Evolutionary conservation across 2,888 invertebrate genomes (phyloP).

Genomic region (Laothoe populi): DNA sequence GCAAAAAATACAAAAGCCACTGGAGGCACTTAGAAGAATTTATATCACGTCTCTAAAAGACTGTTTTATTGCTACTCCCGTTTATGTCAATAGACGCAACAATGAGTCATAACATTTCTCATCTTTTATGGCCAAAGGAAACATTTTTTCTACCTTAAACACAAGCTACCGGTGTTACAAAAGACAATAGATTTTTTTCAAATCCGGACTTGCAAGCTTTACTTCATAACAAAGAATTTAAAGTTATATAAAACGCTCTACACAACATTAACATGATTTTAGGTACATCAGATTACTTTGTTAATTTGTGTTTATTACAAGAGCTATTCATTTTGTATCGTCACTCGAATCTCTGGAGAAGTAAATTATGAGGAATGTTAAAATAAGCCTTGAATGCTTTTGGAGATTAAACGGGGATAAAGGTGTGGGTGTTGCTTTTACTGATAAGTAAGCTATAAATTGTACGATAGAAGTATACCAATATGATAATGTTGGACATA

Average conservation of each 20-base stretch:
- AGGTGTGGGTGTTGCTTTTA: no score
- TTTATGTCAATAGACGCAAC: conserved; percentile 64
- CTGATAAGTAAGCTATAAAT: no score
- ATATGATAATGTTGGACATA: no score
- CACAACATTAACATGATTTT: conserved; percentile 1
- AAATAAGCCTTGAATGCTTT: no score
- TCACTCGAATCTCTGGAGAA: background rate
- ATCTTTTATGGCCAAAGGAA: conserved; percentile 50
- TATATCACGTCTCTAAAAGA: conserved; percentile 51
- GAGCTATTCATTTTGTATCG: background rate
- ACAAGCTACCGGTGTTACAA: conserved; percentile 42
- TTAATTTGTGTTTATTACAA: background rate
- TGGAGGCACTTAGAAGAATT: conserved; percentile 50
- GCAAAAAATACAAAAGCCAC: conserved; percentile 50
- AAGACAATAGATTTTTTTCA: conserved; percentile 44
- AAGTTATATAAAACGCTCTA: conserved; percentile 7
- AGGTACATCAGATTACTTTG: no score
- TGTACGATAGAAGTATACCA: no score
- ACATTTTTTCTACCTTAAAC: conserved; percentile 27
- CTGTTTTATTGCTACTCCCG: conserved; percentile 57
- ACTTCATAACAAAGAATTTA: background rate
- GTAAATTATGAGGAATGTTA: background rate
- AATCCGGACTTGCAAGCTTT: conserved; percentile 5
- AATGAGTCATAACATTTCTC: conserved; percentile 66
- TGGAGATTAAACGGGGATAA: no score